Evolutionary conservation across 2,113 vertebrate species (phyloP).

Genomic region (Steatornis caripensis): DNA sequence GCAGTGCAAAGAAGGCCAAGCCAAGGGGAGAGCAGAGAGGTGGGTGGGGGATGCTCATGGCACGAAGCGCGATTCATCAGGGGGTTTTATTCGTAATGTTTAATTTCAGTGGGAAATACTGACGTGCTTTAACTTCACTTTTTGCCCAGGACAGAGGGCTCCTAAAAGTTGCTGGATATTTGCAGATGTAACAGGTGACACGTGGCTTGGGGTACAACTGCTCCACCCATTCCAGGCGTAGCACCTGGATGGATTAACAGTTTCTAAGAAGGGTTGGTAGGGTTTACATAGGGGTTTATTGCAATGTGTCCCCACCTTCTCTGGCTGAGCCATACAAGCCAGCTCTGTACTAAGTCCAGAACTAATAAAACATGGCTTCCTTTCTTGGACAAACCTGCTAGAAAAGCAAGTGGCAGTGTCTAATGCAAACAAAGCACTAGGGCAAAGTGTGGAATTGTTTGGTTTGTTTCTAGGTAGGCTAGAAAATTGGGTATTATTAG

Average conservation of each 20-base stretch:
- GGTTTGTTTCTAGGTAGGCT: not conserved
- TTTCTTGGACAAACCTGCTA: slow-evolving; percentile 33
- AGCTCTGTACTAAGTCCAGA: slow-evolving; percentile 10
- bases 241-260: not conserved
- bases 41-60: not conserved
- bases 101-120: not conserved
- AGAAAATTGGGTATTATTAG: slow-evolving; percentile 1
- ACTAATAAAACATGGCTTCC: slow-evolving; percentile 29
- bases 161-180: not conserved
- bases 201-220: not conserved
- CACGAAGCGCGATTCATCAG: not conserved
- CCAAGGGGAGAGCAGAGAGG: not conserved
- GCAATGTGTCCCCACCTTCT: not conserved
- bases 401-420: slow-evolving; percentile 8
- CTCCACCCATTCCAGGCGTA: not conserved
- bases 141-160: not conserved
- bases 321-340: not conserved
- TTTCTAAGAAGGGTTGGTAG: not conserved
- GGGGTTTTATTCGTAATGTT: not conserved
- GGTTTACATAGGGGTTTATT: slow-evolving; percentile 15
- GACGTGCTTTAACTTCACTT: not conserved
- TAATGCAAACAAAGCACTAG: slow-evolving; percentile 24
- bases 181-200: not conserved
- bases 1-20: not conserved
- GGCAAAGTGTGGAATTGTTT: not conserved